Evolutionary conservation across 2,113 vertebrate species (phyloP), one percentile per base, ranked within the genome.

Genomic region (Zapornia atra): DNA sequence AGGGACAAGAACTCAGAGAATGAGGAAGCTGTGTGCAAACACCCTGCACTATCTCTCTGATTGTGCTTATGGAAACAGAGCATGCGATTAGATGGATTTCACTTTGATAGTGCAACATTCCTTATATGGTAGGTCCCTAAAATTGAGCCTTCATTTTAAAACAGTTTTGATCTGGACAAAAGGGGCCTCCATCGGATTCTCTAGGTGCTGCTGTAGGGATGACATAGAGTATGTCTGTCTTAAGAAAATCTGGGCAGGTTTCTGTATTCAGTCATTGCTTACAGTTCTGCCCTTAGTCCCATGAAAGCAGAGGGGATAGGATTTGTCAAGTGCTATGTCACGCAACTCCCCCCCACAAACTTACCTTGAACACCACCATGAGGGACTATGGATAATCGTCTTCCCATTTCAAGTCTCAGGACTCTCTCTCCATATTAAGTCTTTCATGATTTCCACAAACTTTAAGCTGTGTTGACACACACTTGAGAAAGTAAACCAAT

Each of bases 321-420:
- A 84, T 61, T 65, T 85, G 8, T 10, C 20, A 57, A 73, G 33
- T 48, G 21, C 20, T 19, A 5, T 50, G 8, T 66, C 22, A 53
- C 25, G 33, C 11, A 46, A 3, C 6, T 28, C 2, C 3, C 9
- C 12, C 9, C 24, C 2, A 2, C 12, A 69, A 60, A 46, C 8
- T 2, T 40, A 28, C 46, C 29, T 46, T 56, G 34, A 85, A 44
- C 17, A 61, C 2, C 42, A 20, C 4, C 6, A 42, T 17, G 57
- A 64, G 25, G 5, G 17, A 31, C 2, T 8, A 21, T 1, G 36
- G 20, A n/a, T 12, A 1, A n/a, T 7, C 8, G 9, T 11, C 12
- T 57, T 70, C 6, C 8, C 14, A 11, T 24, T 73, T 68, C 42
- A 70, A 10, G 18, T 53, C 4, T 53, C 20, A 73, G 15, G 2